Evolutionary conservation across 2,113 vertebrate genomes (phyloP).

Genomic region (Apteryx owenii): DNA sequence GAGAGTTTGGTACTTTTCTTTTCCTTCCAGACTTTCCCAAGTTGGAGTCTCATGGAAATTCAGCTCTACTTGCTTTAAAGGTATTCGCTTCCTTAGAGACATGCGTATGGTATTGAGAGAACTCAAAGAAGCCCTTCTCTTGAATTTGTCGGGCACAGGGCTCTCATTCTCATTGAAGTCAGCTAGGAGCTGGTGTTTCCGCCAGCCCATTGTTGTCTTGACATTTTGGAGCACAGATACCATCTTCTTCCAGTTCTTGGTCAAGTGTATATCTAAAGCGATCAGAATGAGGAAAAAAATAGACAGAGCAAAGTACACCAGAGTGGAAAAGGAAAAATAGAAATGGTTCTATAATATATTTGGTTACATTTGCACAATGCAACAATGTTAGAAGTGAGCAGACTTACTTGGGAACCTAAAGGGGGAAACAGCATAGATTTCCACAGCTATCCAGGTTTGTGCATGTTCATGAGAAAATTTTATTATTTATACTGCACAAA

Average conservation of each 20-base stretch:
- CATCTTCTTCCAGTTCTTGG: slow-evolving; percentile 53
- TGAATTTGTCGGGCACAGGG: slow-evolving; percentile 74
- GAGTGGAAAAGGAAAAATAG: background rate
- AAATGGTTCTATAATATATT: background rate
- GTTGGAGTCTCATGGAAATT: slow-evolving; percentile 75
- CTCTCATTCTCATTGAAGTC: slow-evolving; percentile 79
- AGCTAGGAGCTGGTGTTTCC: slow-evolving; percentile 80
- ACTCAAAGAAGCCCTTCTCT: slow-evolving; percentile 74
- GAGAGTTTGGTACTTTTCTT: slow-evolving; percentile 77
- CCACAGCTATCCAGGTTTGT: background rate
- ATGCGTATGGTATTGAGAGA: slow-evolving; percentile 83
- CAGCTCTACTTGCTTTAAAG: slow-evolving; percentile 80
- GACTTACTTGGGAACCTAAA: background rate
- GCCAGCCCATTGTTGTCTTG: slow-evolving; percentile 75
- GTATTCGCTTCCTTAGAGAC: slow-evolving; percentile 86
- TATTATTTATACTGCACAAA: background rate
- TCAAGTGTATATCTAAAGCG: background rate
- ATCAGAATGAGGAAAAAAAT: background rate
- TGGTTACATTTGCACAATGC: background rate
- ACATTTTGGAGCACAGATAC: slow-evolving; percentile 77
- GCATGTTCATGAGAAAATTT: background rate
- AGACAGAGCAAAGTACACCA: background rate
- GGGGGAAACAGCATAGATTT: background rate
- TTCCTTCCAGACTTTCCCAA: slow-evolving; percentile 77
- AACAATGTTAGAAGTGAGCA: background rate